phyloP scores from a whole-genome alignment of 1,140 invertebrate genomes.

The Anastrepha ludens region DNA sequence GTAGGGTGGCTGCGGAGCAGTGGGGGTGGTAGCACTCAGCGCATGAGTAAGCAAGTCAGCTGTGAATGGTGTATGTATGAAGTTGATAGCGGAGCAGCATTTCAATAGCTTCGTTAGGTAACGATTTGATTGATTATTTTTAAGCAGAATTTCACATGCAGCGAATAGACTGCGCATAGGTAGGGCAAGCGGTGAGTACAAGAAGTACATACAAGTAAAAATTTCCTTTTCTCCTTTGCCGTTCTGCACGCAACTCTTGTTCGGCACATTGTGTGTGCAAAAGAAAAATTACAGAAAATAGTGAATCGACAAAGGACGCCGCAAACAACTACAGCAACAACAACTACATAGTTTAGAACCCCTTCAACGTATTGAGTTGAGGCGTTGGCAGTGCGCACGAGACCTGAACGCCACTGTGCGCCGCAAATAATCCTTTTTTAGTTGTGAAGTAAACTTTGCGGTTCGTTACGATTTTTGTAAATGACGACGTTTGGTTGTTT shows the following conservation, averaged over 20 bases:
- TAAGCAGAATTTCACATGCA: not conserved
- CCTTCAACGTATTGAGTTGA: not conserved
- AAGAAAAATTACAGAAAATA: not conserved
- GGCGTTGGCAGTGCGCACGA: not conserved
- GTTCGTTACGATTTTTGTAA: constrained; percentile 39
- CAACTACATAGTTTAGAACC: not conserved
- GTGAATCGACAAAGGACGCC: not conserved
- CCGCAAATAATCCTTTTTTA: not conserved
- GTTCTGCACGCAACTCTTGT: constrained; percentile 3
- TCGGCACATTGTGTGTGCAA: not conserved
- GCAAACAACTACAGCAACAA: not conserved
- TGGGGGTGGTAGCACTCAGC: not conserved
- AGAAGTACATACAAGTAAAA: not conserved
- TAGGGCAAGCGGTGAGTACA: not conserved
- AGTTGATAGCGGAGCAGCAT: not conserved
- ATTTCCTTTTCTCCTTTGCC: not conserved
- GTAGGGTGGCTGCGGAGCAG: not conserved
- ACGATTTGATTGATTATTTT: constrained; percentile 46
- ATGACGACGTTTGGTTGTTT: not conserved
- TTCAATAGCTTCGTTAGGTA: constrained; percentile 21
- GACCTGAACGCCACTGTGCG: not conserved
- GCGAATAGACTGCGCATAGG: not conserved
- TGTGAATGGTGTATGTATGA: not conserved
- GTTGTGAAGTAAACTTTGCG: constrained; percentile 31
- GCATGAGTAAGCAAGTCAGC: not conserved